Percentiles rank a stretch among this genome's conserved stretches.
phyloP scores from a whole-genome alignment of 2,888 invertebrate genomes.

The Mimachlamys varia region DNA sequence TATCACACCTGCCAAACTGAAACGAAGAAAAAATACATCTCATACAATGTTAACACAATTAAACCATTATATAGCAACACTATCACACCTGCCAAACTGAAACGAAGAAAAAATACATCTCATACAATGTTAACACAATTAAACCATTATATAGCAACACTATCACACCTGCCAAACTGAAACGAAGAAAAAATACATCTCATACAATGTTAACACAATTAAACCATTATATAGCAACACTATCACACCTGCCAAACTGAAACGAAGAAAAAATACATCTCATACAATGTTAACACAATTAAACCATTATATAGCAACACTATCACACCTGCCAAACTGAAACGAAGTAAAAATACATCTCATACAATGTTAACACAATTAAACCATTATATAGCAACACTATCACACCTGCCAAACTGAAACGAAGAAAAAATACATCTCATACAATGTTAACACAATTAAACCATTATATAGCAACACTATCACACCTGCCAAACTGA shows the following conservation, averaged over 20 bases:
- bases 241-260: conserved; percentile 90
- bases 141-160: conserved; percentile 65
- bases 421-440: conserved; percentile 45
- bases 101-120: conserved; percentile 45
- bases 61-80: conserved; percentile 65
- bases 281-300: too few relatives aligned
- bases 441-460: too few relatives aligned
- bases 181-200: conserved; percentile 45
- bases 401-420: conserved; percentile 90
- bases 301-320: conserved; percentile 65
- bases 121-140: too few relatives aligned
- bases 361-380: too few relatives aligned
- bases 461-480: conserved; percentile 65
- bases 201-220: too few relatives aligned
- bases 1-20: conserved; percentile 90
- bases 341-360: conserved; percentile 45
- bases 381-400: conserved; percentile 65
- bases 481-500: conserved; percentile 90
- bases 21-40: conserved; percentile 45
- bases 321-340: conserved; percentile 90
- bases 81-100: conserved; percentile 90
- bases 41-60: too few relatives aligned
- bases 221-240: conserved; percentile 65
- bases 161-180: conserved; percentile 90
- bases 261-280: conserved; percentile 45